phyloP scores from a whole-genome alignment of 1,140 invertebrate species.

The Plodia interpunctella region DNA sequence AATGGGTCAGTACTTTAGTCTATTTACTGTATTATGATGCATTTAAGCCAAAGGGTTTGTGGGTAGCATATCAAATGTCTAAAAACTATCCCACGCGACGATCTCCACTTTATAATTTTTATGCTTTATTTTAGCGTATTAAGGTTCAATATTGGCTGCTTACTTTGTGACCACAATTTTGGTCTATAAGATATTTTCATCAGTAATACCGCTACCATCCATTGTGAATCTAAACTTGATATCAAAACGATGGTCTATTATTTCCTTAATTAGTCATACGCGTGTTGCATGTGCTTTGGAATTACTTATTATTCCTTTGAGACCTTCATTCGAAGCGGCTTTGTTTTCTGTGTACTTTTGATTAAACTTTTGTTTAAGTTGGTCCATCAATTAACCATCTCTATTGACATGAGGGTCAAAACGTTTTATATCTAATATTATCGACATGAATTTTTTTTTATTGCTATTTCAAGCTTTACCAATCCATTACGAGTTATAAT shows the following conservation, averaged over 20 bases:
- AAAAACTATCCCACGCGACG: constrained; percentile 27
- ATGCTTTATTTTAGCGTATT: not conserved
- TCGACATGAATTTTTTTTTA: too few species aligned
- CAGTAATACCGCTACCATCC: constrained; percentile 13
- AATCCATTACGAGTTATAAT: too few species aligned
- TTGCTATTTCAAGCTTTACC: too few species aligned
- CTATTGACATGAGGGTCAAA: not conserved
- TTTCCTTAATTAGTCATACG: constrained; percentile 25
- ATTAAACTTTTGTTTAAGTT: not conserved
- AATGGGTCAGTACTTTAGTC: constrained; percentile 40
- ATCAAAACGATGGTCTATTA: constrained; percentile 27
- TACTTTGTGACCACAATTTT: not conserved
- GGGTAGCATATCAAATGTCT: constrained; percentile 47
- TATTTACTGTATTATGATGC: constrained; percentile 43
- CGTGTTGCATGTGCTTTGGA: constrained; percentile 18
- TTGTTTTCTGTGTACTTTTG: constrained; percentile 7
- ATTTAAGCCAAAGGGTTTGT: constrained; percentile 35
- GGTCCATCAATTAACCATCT: not conserved
- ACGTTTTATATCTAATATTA: too few species aligned
- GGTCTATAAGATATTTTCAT: constrained; percentile 9
- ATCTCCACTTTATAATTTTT: not conserved
- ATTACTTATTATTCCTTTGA: constrained; percentile 25
- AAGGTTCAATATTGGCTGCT: not conserved
- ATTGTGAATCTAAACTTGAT: constrained; percentile 24
- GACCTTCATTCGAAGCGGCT: constrained; percentile 2